Evolutionary conservation across 2,113 vertebrate genomes (phyloP), one percentile per base, ranked within the genome.

Genomic region (Pycnonotus jocosus): DNA sequence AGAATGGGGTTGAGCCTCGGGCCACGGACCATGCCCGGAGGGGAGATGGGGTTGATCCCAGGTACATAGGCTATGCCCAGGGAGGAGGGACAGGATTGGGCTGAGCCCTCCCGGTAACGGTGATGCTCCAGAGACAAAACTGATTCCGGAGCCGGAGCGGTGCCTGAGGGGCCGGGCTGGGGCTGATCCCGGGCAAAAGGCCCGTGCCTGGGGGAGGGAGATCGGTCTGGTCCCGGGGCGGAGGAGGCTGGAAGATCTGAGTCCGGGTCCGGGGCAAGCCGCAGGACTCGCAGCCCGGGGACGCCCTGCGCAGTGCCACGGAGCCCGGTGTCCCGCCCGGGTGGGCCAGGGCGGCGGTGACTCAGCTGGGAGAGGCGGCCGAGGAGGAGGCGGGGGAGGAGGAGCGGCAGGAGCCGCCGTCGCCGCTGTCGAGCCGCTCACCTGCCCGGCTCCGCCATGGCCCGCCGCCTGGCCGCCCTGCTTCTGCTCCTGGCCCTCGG

Each of bases 401-500:
- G 72, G 40, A 74, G 77, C 12, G 14, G 92, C 40, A 15, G 57
- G 33, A 76, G 68, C 27, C 18, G 81, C 76, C 44, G 76, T 56
- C 38, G 76, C 62, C 12, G 44, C 81, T n/a, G 76, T 76, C 4
- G 44, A 62, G 71, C 61, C 22, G 17, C 68, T 89, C 81, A 95
- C 93, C 93, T 95, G 95, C 90, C 80, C 28, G 18, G 50, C 33
- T 21, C 23, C 64, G 68, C 81, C 73, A 93, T 90, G 95, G 91
- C 66, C 93, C 62, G 28, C 47, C 72, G 95, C 61, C 82, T 54
- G 45, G 95, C 94, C 90, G 93, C 88, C 80, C 22, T 98, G 15
- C 82, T 95, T 83, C 94, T 92, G 78, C 91, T 97, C 15, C 97
- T 99, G 51, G 97, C 98, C 86, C 56, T 98, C 19, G 95, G 97